phyloP scores from a whole-genome alignment of 2,797 vertebrate species.

The Falco peregrinus region DNA sequence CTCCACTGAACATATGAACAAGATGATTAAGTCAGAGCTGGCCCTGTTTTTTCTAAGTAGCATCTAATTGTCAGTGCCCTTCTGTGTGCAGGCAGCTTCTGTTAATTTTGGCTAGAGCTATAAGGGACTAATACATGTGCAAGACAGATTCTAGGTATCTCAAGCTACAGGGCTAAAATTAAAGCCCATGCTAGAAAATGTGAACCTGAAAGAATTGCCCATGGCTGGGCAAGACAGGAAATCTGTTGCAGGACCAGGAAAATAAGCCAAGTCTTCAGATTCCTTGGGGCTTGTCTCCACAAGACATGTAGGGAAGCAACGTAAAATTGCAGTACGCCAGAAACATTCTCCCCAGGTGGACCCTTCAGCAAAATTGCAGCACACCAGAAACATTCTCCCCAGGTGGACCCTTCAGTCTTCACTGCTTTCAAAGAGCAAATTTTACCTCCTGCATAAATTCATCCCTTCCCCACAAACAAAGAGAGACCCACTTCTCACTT shows the following conservation, averaged over 20 bases:
- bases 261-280: slow-evolving; percentile 51
- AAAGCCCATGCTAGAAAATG: not conserved
- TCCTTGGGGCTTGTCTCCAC: slow-evolving; percentile 59
- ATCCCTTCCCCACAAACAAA: not conserved
- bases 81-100: slow-evolving; percentile 1
- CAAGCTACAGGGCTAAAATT: not conserved
- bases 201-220: slow-evolving; percentile 24
- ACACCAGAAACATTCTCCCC: not conserved
- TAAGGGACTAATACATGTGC: not conserved
- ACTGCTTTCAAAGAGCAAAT: not conserved
- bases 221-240: slow-evolving; percentile 13
- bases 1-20: not conserved
- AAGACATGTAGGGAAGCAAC: not conserved
- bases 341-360: slow-evolving; percentile 12
- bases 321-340: not conserved
- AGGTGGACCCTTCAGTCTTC: not conserved
- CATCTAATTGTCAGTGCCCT: slow-evolving; percentile 4
- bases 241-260: slow-evolving; percentile 40
- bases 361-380: not conserved
- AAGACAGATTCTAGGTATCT: not conserved
- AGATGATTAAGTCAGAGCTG: slow-evolving; percentile 22
- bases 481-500: not conserved
- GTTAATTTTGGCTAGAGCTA: slow-evolving; percentile 23
- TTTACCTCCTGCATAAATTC: not conserved
- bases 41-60: not conserved